Evolutionary conservation across 2,797 vertebrate genomes (phyloP).

Genomic region (Heterohyrax brucei): DNA sequence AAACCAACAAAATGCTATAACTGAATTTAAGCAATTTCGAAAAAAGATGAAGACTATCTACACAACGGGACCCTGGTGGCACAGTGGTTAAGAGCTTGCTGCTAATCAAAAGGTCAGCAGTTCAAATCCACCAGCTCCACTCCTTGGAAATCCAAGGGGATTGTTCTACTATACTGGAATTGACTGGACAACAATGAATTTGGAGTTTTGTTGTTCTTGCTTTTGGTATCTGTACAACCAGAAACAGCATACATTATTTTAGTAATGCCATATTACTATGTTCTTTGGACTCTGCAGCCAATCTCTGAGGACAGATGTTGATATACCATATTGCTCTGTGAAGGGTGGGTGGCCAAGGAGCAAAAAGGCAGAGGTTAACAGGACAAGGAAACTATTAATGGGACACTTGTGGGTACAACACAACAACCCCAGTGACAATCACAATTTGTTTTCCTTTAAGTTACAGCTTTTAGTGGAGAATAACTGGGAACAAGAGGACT

Average conservation of each 20-base stretch:
- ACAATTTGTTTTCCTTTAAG: not conserved
- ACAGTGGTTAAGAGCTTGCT: no score
- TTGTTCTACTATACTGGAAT: no score
- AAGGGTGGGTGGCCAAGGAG: fast-evolving
- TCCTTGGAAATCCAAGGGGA: no score
- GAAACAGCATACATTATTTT: not conserved
- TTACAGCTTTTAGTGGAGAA: not conserved
- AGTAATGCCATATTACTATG: conserved; percentile 43
- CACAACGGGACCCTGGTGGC: no score
- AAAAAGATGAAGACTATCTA: conserved; percentile 25
- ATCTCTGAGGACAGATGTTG: not conserved
- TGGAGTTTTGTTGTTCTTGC: no score
- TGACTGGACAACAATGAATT: no score
- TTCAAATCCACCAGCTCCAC: no score
- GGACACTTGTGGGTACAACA: not conserved
- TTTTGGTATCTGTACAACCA: not conserved
- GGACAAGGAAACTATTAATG: not conserved
- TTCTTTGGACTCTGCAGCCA: not conserved
- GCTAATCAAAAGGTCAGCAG: no score
- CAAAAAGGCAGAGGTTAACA: not conserved
- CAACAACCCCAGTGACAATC: not conserved
- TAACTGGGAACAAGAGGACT: not conserved
- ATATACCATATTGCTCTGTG: not conserved
- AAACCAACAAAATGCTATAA: conserved; percentile 42
- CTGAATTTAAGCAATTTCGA: not conserved